Conservation (phyloP, 1,140 invertebrate genomes). For the Cotesia glomerata region DNA sequence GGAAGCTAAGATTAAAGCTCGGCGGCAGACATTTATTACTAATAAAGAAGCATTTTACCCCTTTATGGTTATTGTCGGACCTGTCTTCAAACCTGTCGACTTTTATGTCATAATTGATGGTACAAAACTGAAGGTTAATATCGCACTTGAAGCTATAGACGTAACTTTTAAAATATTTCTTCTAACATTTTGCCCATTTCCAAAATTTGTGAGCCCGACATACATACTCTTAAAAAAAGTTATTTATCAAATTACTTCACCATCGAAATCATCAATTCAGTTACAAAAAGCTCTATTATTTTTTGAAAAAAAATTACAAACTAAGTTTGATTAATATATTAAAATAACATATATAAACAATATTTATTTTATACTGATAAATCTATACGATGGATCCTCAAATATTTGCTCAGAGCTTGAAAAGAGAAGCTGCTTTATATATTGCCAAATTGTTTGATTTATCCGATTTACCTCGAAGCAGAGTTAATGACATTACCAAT, state of each 20-base stretch:
- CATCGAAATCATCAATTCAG: neutral
- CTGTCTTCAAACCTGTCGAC: neutral
- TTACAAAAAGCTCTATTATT: slow-evolving; percentile 12
- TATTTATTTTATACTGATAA: too few relatives aligned
- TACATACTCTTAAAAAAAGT: neutral
- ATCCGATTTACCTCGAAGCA: slow-evolving; percentile 14
- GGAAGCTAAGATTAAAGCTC: neutral
- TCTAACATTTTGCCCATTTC: neutral
- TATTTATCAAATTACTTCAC: neutral
- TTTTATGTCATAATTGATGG: slow-evolving; percentile 8
- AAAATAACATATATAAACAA: too few relatives aligned
- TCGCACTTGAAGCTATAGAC: neutral
- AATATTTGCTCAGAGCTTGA: neutral
- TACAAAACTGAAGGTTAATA: neutral
- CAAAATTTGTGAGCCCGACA: neutral
- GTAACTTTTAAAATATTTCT: neutral
- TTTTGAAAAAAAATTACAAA: slow-evolving; percentile 13
- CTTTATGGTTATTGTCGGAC: slow-evolving; percentile 15
- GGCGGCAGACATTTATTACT: neutral
- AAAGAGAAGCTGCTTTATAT: neutral
- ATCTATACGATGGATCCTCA: slow-evolving; percentile 16
- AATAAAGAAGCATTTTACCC: slow-evolving; percentile 10
- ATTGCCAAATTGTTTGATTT: slow-evolving; percentile 5
- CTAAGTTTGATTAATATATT: neutral
- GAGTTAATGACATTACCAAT: slow-evolving; percentile 6